Conservation (phyloP, 2,797 vertebrate species). For the Percopsis omiscomaycus region DNA sequence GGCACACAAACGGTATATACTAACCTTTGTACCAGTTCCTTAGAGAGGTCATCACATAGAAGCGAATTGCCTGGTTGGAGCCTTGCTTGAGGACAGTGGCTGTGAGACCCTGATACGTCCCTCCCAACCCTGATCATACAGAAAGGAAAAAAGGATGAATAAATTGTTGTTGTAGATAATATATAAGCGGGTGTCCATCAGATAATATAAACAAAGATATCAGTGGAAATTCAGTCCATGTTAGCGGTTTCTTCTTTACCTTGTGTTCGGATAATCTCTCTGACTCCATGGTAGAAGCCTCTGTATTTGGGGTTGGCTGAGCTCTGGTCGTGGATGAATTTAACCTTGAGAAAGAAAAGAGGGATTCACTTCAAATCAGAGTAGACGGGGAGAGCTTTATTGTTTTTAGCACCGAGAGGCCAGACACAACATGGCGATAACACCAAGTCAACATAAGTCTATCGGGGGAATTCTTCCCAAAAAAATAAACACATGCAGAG, state of each 20-base stretch:
- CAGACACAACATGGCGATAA: conserved; percentile 1
- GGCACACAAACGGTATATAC: conserved; percentile 14
- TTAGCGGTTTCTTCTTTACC: conserved; percentile 69
- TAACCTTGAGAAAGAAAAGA: conserved; percentile 80
- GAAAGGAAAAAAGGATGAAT: background rate
- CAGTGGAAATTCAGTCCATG: too few species aligned
- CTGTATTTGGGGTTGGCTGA: conserved; percentile 89
- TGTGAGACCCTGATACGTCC: conserved; percentile 93
- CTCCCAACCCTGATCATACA: conserved; percentile 80
- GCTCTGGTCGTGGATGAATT: conserved; percentile 96
- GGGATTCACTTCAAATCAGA: background rate
- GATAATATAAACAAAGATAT: too few species aligned
- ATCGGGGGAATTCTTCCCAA: background rate
- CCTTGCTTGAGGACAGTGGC: conserved; percentile 94
- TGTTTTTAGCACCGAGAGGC: background rate
- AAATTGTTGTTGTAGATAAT: too few species aligned
- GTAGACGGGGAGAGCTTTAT: conserved; percentile 2
- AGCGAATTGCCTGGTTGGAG: conserved; percentile 95
- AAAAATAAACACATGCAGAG: background rate
- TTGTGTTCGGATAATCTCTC: conserved; percentile 87
- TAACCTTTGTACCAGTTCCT: conserved; percentile 96
- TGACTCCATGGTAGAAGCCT: conserved; percentile 90
- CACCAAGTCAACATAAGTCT: background rate
- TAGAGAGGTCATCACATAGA: conserved; percentile 93
- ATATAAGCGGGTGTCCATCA: background rate